phyloP scores from a whole-genome alignment of 2,113 vertebrate species.

The Microcebus ravelobensis region DNA sequence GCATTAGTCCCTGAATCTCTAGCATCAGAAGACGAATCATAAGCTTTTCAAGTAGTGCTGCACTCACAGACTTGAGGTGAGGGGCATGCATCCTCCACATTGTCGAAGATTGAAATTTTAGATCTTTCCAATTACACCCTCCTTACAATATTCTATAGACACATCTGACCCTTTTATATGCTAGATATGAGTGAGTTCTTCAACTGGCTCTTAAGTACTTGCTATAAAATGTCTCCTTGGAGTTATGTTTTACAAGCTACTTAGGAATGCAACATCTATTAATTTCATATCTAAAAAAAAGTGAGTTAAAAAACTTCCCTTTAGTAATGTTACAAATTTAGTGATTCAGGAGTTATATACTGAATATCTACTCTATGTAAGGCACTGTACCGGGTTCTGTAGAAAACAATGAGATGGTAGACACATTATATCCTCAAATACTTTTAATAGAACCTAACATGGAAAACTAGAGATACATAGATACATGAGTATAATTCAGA shows the following conservation, averaged over 20 bases:
- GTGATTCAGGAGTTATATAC: neutral
- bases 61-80: rapidly evolving
- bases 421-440: neutral
- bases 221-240: neutral
- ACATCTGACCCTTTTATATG: neutral
- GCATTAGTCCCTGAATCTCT: neutral
- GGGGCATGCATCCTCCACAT: neutral
- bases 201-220: neutral
- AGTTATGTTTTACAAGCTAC: neutral
- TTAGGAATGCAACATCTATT: neutral
- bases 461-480: neutral
- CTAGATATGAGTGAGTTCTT: neutral
- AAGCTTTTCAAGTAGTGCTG: neutral
- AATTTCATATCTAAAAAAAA: neutral
- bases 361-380: neutral
- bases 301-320: neutral
- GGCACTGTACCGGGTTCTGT: neutral
- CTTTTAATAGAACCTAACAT: neutral
- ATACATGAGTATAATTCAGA: neutral
- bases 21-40: neutral
- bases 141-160: neutral
- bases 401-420: neutral
- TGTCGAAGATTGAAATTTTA: neutral
- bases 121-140: neutral
- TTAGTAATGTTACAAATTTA: neutral